Conservation (phyloP, 1,140 invertebrate species). For the Argopecten irradians region DNA sequence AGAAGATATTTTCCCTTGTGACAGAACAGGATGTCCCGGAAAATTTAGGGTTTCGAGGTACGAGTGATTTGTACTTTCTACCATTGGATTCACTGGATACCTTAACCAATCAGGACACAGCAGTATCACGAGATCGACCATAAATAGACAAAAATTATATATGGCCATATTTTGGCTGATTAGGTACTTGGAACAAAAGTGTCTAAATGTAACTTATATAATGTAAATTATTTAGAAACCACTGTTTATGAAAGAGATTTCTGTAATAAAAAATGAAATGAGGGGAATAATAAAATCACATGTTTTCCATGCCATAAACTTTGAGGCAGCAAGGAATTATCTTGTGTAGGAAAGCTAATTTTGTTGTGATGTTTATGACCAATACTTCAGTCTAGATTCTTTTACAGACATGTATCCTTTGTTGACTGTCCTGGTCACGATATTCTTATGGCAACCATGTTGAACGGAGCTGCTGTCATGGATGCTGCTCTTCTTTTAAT, state of each 20-base stretch:
- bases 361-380: not conserved
- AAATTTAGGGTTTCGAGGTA: constrained; percentile 77
- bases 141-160: no score
- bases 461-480: constrained; percentile 99
- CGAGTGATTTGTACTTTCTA: not conserved
- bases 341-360: no score
- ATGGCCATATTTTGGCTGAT: no score
- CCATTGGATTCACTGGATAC: no score
- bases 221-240: no score
- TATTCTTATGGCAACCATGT: constrained; percentile 99
- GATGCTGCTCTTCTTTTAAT: constrained; percentile 98
- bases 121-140: no score
- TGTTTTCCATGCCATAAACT: no score
- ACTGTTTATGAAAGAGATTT: no score
- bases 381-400: constrained; percentile 5
- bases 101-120: no score
- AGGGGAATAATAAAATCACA: not conserved
- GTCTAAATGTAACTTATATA: no score
- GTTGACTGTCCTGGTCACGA: constrained; percentile 99
- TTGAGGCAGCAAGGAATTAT: no score
- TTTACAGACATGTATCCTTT: constrained; percentile 96
- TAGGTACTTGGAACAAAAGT: no score
- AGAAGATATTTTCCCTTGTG: constrained; percentile 93
- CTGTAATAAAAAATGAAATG: not conserved
- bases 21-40: constrained; percentile 85